These are phyloP conservation scores for Lasaia peninsularis DNA, from an alignment of 1,140 invertebrate species.

Conservation along the genomic window DNA sequence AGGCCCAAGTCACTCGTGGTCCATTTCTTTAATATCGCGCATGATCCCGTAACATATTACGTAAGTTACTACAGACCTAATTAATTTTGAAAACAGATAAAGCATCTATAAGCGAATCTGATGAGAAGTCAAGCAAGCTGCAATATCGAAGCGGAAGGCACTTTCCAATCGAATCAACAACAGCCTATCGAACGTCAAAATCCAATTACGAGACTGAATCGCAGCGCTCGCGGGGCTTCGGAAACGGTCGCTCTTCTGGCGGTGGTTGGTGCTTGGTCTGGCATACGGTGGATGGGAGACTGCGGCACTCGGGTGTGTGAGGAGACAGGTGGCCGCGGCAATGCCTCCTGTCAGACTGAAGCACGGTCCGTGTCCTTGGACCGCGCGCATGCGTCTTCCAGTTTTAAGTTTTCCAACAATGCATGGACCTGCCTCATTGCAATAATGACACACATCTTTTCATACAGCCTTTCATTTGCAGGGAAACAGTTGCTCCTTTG, in stretches of 20 bases:
- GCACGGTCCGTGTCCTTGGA: constrained; percentile 67
- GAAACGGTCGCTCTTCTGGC: constrained; percentile 61
- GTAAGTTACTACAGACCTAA: constrained; percentile 46
- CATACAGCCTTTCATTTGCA: constrained; percentile 32
- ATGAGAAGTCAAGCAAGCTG: constrained; percentile 60
- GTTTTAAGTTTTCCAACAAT: constrained; percentile 2
- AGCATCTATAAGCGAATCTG: constrained; percentile 59
- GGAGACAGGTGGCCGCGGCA: constrained; percentile 51
- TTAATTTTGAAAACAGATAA: constrained; percentile 49
- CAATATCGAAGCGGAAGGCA: constrained; percentile 68
- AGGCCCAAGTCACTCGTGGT: neutral
- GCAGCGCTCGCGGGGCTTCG: constrained; percentile 67
- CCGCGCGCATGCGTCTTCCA: constrained; percentile 52
- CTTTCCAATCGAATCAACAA: constrained; percentile 68
- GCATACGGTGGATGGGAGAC: constrained; percentile 51
- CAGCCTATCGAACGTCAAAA: constrained; percentile 71
- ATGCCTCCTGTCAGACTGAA: constrained; percentile 67
- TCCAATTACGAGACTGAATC: constrained; percentile 75
- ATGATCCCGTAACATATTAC: constrained; percentile 50
- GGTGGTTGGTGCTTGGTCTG: constrained; percentile 43
- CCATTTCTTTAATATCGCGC: neutral
- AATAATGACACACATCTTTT: constrained; percentile 44
- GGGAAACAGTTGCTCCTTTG: constrained; percentile 26
- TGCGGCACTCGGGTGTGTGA: constrained; percentile 49
- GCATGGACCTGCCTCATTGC: constrained; percentile 38